A percentile compares a stretch with the other conserved stretches of the same genome.
Evolutionary conservation across 2,113 vertebrate species (phyloP).

Genomic region (Dryoscopus gambensis): DNA sequence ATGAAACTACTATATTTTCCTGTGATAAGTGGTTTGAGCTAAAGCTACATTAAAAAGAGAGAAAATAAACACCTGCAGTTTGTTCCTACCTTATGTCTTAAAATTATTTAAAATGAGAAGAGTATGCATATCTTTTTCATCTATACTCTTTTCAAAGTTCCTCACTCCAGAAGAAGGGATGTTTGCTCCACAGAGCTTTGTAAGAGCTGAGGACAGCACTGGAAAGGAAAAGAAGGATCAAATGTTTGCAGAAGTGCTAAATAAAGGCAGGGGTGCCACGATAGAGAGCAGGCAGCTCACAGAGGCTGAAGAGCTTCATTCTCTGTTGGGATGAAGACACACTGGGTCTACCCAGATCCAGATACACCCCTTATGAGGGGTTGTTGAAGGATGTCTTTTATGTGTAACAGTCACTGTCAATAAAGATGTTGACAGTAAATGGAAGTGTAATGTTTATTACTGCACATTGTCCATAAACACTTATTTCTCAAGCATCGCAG

Average conservation of each 20-base stretch:
- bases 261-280: background rate
- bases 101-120: background rate
- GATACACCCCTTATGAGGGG: background rate
- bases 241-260: background rate
- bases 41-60: background rate
- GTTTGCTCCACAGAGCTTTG: background rate
- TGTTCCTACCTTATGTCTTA: background rate
- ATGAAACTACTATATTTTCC: background rate
- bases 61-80: background rate
- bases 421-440: background rate
- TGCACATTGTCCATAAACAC: background rate
- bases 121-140: background rate
- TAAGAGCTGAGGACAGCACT: background rate
- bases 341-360: background rate
- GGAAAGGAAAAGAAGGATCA: background rate
- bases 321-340: background rate
- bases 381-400: background rate
- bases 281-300: background rate
- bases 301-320: background rate
- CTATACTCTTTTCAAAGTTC: background rate
- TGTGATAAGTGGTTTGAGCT: background rate
- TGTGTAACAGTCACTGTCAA: background rate
- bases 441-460: background rate
- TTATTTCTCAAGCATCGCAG: background rate
- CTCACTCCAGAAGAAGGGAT: background rate